Conservation (phyloP, 2,797 vertebrate species). For the Petrocephalus schoutedeni region DNA sequence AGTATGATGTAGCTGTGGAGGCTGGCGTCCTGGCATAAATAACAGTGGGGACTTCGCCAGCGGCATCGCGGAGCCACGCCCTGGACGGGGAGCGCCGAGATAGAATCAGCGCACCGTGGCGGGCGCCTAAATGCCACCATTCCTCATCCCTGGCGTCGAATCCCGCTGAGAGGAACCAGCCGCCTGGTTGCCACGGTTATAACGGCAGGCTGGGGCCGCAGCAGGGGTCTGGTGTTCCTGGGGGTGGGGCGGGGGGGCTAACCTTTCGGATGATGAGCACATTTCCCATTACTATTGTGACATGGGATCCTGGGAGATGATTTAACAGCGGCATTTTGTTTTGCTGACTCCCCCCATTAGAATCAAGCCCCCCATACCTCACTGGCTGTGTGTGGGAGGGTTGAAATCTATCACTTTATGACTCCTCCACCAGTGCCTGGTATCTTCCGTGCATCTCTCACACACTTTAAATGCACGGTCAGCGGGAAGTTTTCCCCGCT, state of each 20-base stretch:
- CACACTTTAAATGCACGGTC: not conserved
- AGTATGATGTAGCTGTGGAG: slow-evolving; percentile 48
- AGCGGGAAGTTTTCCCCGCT: not conserved
- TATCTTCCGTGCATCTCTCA: not conserved
- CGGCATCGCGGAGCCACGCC: slow-evolving; percentile 36
- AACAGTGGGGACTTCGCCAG: slow-evolving; percentile 4
- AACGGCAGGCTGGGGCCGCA: slow-evolving; percentile 45
- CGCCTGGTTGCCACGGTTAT: slow-evolving; percentile 46
- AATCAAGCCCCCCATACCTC: slow-evolving; percentile 23
- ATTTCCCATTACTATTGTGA: slow-evolving; percentile 83
- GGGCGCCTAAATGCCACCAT: slow-evolving; percentile 70
- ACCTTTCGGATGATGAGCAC: slow-evolving; percentile 79
- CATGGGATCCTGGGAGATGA: slow-evolving; percentile 75
- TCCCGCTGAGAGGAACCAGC: slow-evolving; percentile 46
- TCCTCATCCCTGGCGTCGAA: slow-evolving; percentile 69
- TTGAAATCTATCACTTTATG: not conserved
- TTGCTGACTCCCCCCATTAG: slow-evolving; percentile 77
- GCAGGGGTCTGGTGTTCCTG: slow-evolving; percentile 45
- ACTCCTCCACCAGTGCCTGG: not conserved
- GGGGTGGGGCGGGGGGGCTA: slow-evolving; percentile 59
- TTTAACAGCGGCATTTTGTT: slow-evolving; percentile 94
- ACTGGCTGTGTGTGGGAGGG: slow-evolving; percentile 29
- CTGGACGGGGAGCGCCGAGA: slow-evolving; percentile 54
- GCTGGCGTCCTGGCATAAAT: slow-evolving; percentile 57
- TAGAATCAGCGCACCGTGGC: slow-evolving; percentile 67